phyloP scores from a whole-genome alignment of 2,797 vertebrate species.

The Eulemur rubriventer region DNA sequence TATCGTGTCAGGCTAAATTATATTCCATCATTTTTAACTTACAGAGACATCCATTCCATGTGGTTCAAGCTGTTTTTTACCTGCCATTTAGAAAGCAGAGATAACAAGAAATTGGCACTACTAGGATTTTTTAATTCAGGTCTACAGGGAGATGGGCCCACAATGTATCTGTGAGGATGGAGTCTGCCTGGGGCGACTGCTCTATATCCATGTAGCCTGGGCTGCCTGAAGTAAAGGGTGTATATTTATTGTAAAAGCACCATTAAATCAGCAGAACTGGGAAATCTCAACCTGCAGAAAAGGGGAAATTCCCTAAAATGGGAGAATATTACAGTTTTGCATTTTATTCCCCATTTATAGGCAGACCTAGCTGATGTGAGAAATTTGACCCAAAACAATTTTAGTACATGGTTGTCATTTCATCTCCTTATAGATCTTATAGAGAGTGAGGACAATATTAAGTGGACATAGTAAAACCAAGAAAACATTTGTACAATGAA shows the following conservation, averaged over 20 bases:
- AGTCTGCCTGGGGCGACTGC: not conserved
- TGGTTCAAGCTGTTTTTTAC: not conserved
- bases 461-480: not conserved
- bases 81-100: not conserved
- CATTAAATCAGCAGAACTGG: not conserved
- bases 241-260: not conserved
- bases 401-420: not conserved
- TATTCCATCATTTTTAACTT: not conserved
- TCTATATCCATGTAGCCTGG: not conserved
- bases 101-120: not conserved
- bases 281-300: not conserved
- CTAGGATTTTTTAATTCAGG: not conserved
- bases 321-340: not conserved
- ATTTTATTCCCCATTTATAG: slow-evolving; percentile 22
- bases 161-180: not conserved
- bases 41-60: not conserved
- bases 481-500: not conserved
- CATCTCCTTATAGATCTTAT: not conserved
- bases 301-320: not conserved
- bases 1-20: not conserved
- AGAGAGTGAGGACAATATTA: not conserved
- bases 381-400: not conserved
- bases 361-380: not conserved
- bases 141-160: not conserved
- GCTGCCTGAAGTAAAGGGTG: not conserved